Evolutionary conservation across 2,113 vertebrate genomes (phyloP).

Genomic region (Miniopterus natalensis): DNA sequence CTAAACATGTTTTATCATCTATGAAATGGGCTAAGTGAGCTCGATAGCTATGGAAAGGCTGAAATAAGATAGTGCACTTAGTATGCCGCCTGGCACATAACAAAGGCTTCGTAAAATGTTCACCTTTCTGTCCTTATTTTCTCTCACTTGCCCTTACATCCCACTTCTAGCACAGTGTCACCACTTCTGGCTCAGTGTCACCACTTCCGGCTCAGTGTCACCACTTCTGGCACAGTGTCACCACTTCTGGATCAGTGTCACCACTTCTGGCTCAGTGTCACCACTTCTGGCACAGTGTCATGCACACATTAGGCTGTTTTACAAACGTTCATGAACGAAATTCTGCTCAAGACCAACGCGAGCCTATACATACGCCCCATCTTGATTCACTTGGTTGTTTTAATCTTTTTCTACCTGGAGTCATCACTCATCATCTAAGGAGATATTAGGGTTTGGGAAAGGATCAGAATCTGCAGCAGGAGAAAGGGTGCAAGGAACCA

Average conservation of each 20-base stretch:
- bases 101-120: background rate
- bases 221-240: background rate
- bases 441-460: background rate
- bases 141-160: background rate
- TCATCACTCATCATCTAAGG: background rate
- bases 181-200: too few relatives aligned
- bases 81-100: background rate
- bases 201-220: too few relatives aligned
- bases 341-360: background rate
- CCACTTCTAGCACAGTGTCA: background rate
- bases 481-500: background rate
- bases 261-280: too few relatives aligned
- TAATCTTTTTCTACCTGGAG: background rate
- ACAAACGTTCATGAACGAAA: background rate
- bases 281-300: background rate
- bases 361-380: background rate
- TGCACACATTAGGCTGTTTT: background rate
- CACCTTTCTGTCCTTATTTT: background rate
- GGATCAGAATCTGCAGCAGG: background rate
- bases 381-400: background rate
- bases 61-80: background rate
- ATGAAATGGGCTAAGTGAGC: background rate
- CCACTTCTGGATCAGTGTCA: too few relatives aligned
- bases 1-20: background rate
- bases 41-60: background rate